A percentile compares a stretch with the other conserved stretches of the same genome.
These are phyloP conservation scores for Zaprionus inermis DNA, from an alignment of 1,140 invertebrate genomes.

Conservation along the genomic window DNA sequence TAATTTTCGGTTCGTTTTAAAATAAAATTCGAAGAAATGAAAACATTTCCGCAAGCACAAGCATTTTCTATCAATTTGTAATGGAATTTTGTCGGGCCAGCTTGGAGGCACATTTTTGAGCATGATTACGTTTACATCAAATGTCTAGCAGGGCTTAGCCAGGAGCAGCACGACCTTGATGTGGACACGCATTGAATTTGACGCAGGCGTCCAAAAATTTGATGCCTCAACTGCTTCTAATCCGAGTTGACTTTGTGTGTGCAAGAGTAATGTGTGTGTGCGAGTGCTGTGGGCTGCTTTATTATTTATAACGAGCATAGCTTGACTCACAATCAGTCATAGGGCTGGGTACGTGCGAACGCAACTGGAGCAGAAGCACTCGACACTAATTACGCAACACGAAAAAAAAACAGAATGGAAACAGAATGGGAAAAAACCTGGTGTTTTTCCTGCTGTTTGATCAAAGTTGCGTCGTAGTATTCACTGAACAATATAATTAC, in stretches of 20 bases:
- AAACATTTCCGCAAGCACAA: not conserved
- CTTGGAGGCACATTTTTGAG: slow-evolving; percentile 37
- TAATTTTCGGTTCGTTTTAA: not conserved
- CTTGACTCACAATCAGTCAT: slow-evolving; percentile 12
- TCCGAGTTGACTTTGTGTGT: slow-evolving; percentile 9
- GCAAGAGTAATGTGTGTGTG: not conserved
- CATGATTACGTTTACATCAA: slow-evolving; percentile 42
- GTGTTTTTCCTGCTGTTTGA: slow-evolving; percentile 47
- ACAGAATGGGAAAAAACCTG: slow-evolving; percentile 33
- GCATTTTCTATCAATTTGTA: slow-evolving; percentile 11
- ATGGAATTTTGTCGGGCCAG: slow-evolving; percentile 16
- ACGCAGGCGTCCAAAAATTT: slow-evolving; percentile 37
- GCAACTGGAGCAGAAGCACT: slow-evolving; percentile 36
- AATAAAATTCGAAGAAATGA: not conserved
- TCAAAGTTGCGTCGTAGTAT: slow-evolving; percentile 43
- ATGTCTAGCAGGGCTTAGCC: slow-evolving; percentile 23
- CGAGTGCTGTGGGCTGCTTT: slow-evolving; percentile 33
- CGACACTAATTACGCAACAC: slow-evolving; percentile 52
- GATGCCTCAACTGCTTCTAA: slow-evolving; percentile 21
- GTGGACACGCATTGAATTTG: slow-evolving; percentile 39
- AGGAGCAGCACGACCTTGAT: slow-evolving; percentile 3
- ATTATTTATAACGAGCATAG: slow-evolving; percentile 51
- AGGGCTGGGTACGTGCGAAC: not conserved
- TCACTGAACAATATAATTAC: slow-evolving; percentile 80
- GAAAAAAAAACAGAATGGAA: slow-evolving; percentile 44